Percentiles rank a stretch among this genome's conserved stretches.
Conservation (phyloP, 1,140 invertebrate genomes). For the Pseudomyrmex concolor region DNA sequence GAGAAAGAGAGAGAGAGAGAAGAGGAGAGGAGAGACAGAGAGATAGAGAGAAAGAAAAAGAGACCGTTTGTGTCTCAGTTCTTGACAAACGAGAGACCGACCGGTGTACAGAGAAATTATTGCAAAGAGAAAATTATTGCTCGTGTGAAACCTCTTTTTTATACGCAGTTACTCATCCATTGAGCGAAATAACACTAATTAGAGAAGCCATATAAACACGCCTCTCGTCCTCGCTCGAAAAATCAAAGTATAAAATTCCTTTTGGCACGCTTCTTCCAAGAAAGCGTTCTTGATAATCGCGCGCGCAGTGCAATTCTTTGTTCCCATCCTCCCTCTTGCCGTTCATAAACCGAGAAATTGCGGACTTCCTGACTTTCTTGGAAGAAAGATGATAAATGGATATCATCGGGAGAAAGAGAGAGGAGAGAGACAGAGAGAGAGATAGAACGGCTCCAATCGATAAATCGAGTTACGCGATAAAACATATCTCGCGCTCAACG, state of each 20-base stretch:
- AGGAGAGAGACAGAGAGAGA: neutral
- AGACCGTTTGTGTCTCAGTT: constrained; percentile 36
- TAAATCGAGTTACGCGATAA: constrained; percentile 10
- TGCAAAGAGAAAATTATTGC: constrained; percentile 11
- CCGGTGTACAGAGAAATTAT: neutral
- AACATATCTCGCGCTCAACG: neutral
- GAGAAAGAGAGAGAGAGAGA: neutral
- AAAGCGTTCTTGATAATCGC: neutral
- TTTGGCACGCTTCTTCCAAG: constrained; percentile 14
- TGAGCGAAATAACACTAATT: constrained; percentile 12
- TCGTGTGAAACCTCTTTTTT: constrained; percentile 35
- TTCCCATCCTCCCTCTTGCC: too few relatives aligned
- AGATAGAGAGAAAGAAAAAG: neutral
- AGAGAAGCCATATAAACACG: neutral
- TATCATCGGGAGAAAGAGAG: neutral
- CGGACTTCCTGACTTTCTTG: constrained; percentile 3
- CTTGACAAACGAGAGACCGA: constrained; percentile 10
- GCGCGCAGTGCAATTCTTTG: neutral
- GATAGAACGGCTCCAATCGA: neutral
- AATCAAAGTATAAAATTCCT: neutral
- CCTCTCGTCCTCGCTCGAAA: neutral
- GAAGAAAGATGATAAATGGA: constrained; percentile 2
- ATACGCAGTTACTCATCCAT: constrained; percentile 34
- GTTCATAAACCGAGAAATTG: neutral
- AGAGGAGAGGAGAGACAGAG: constrained; percentile 7